Evolutionary conservation across 37 sponge, comb jelly and placozoan species (phyloP).

Genomic region (Dysidea cf. avara): DNA sequence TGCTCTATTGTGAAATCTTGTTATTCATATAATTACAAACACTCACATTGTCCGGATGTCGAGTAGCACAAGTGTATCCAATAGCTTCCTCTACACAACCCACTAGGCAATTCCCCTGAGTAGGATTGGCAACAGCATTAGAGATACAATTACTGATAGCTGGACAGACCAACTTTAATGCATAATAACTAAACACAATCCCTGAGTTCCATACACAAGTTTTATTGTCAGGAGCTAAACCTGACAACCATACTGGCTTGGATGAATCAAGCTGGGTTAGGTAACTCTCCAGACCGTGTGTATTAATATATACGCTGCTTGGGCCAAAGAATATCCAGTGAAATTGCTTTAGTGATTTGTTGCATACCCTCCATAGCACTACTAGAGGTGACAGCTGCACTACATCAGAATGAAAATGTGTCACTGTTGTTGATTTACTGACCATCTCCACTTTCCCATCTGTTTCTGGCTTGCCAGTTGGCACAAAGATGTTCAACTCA

Average conservation of each 20-base stretch:
- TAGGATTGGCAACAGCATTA: background rate
- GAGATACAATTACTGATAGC: conserved; percentile 3
- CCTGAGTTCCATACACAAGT: conserved; percentile 34
- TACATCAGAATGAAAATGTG: too few species aligned
- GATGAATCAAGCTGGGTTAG: conserved; percentile 5
- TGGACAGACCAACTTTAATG: conserved; percentile 12
- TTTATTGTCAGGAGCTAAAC: conserved; percentile 6
- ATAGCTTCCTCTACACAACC: too few species aligned
- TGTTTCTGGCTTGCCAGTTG: too few species aligned
- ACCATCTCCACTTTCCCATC: too few species aligned
- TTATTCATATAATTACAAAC: too few species aligned
- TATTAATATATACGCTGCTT: conserved; percentile 32
- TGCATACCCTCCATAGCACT: conserved; percentile 1
- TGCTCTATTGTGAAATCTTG: too few species aligned
- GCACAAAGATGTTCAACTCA: too few species aligned
- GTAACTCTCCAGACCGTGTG: conserved; percentile 12
- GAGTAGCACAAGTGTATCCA: too few species aligned
- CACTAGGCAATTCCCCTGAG: background rate
- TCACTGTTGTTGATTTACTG: too few species aligned
- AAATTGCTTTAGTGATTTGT: conserved; percentile 13
- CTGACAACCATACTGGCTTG: conserved; percentile 4
- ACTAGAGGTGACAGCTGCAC: too few species aligned
- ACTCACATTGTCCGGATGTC: too few species aligned
- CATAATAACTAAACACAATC: conserved; percentile 26
- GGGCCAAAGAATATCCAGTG: conserved; percentile 32